Base-by-base conservation (phyloP, 2,113 vertebrate species). In the Noturus placidus region DNA sequence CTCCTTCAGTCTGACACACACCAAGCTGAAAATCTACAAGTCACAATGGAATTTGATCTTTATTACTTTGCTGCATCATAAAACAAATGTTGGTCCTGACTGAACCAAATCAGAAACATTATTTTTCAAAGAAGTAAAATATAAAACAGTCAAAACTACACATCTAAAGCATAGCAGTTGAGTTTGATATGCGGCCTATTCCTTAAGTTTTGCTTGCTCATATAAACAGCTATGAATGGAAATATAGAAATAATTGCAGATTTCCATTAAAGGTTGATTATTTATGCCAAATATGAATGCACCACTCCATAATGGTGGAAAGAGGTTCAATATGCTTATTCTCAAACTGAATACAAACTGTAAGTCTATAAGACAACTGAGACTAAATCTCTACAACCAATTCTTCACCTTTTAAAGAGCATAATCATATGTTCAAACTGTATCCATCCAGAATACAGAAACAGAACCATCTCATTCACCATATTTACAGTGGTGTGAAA, bases 1-100 rank as follows among this genome's bases (percentile, higher is more conserved):
- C 86, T 88, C 22, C 89, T 88, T 91, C n/a, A n/a, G 72, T 27
- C 72, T 76, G 72, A 11, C 38, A 63, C 38, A 63, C 10, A 52
- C 59, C 33, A 77, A 83, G 52, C 67, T 63, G 33, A 82, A 8
- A 76, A 65, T 33, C 42, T 25, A 59, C 19, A 65, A 63, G 22
- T 57, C 52, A 80, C 76, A 20, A 9, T 19, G 70, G 30, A 65
- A 59, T 38, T 57, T 57, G 52, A 72, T 50, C 33, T 35, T 84
- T 69, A 86, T 86, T 77, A 38, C 15, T 56, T 69, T 70, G 81
- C 63, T 76, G 72, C 5, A 86, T 22, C 54, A 50, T 13, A 56
- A 72, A 81, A 69, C 67, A 6, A 38, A 61, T 15, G 27, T 25
- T 74, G 35, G 70, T 42, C 35, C 38, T 74, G 10, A 42, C 2